Percentiles rank a stretch among this genome's conserved stretches.
phyloP scores from a whole-genome alignment of 2,888 invertebrate genomes.

The Sarcophaga variegata region DNA sequence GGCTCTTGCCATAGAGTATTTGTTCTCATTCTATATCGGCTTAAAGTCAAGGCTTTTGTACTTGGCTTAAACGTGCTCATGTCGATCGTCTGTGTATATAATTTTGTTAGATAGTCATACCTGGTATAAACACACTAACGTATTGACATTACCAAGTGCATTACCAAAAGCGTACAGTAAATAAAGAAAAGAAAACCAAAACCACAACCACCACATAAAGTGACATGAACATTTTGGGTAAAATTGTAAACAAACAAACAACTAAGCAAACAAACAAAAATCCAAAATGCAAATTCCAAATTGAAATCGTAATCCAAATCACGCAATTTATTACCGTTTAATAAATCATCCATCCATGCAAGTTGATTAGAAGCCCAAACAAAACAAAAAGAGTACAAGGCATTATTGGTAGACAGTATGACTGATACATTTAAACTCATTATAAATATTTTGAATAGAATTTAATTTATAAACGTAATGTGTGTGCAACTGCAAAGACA shows the following conservation, averaged over 20 bases:
- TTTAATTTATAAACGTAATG: background rate
- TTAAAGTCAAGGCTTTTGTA: conserved; percentile 68
- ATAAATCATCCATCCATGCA: conserved; percentile 64
- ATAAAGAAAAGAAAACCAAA: background rate
- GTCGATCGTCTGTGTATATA: conserved; percentile 12
- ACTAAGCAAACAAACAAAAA: background rate
- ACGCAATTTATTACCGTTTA: conserved; percentile 66
- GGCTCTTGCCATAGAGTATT: background rate
- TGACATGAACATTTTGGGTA: conserved; percentile 54
- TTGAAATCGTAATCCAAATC: conserved; percentile 56
- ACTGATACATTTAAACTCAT: conserved; percentile 54
- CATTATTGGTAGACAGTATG: conserved; percentile 46
- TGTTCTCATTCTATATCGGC: conserved; percentile 41
- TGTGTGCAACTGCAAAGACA: background rate
- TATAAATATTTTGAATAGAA: conserved; percentile 42
- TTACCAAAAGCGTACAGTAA: conserved; percentile 22
- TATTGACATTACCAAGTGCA: conserved; percentile 67
- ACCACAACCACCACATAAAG: background rate
- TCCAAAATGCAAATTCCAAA: too few species aligned
- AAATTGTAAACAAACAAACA: conserved; percentile 8
- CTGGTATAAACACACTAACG: background rate
- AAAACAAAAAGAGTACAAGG: conserved; percentile 9
- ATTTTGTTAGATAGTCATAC: background rate
- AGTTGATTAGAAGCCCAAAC: conserved; percentile 42
- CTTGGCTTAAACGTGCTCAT: conserved; percentile 46